phyloP scores from a whole-genome alignment of 2,113 vertebrate genomes.

The Heteronetta atricapilla region DNA sequence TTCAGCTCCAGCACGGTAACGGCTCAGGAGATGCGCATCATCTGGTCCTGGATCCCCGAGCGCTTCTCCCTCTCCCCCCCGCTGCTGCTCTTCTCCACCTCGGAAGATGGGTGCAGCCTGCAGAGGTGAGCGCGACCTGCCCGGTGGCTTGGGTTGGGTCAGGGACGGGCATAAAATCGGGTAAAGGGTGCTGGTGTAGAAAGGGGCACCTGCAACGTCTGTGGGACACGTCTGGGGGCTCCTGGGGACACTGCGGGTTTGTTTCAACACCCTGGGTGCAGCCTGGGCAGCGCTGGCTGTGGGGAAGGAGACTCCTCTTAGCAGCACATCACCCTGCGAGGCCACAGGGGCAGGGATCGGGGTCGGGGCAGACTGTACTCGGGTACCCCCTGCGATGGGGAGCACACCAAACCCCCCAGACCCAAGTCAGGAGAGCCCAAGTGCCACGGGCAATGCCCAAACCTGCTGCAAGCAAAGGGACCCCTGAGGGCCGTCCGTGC shows the following conservation, averaged over 20 bases:
- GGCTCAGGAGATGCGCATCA: constrained; percentile 82
- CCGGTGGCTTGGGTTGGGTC: rapidly evolving
- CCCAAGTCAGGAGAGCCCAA: background rate
- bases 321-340: background rate
- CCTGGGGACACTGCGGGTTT: background rate
- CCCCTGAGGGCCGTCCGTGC: too few species aligned
- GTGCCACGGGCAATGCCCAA: background rate
- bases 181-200: background rate
- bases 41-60: constrained; percentile 92
- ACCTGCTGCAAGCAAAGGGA: background rate
- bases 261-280: rapidly evolving
- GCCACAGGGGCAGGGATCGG: background rate
- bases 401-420: background rate
- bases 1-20: constrained; percentile 83
- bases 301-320: background rate
- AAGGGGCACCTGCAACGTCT: background rate
- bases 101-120: constrained; percentile 80
- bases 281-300: background rate
- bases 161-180: rapidly evolving
- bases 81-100: constrained; percentile 78
- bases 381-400: rapidly evolving
- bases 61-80: constrained; percentile 87
- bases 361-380: background rate
- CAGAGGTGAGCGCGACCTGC: constrained; percentile 70
- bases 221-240: background rate